phyloP scores from a whole-genome alignment of 2,797 vertebrate species.

The Distichodus sexfasciatus region DNA sequence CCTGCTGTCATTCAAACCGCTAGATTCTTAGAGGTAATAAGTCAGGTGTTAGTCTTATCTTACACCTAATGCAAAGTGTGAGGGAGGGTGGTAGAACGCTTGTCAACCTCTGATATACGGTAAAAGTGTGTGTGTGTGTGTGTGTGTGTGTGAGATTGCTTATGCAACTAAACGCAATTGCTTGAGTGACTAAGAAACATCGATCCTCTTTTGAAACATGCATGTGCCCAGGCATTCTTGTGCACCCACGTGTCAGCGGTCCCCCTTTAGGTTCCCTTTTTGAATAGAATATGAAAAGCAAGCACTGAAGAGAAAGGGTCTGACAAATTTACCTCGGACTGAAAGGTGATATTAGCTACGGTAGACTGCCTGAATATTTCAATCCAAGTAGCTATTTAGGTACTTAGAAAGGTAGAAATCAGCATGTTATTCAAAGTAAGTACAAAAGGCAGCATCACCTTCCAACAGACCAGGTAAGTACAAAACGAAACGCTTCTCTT shows the following conservation, averaged over 20 bases:
- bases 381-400: slow-evolving; percentile 64
- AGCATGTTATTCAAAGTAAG: slow-evolving; percentile 88
- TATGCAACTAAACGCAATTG: slow-evolving; percentile 32
- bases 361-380: slow-evolving; percentile 71
- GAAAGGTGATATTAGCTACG: slow-evolving; percentile 68
- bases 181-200: slow-evolving; percentile 59
- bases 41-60: slow-evolving; percentile 62
- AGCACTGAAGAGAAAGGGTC: slow-evolving; percentile 69
- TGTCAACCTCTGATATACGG: slow-evolving; percentile 75
- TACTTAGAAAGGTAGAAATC: slow-evolving; percentile 78
- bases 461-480: slow-evolving; percentile 80
- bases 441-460: slow-evolving; percentile 92
- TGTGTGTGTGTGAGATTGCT: slow-evolving; percentile 17
- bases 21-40: slow-evolving; percentile 59
- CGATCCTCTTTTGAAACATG: slow-evolving; percentile 68
- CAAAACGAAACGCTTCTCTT: slow-evolving; percentile 75
- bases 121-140: too few species aligned
- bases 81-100: slow-evolving; percentile 72
- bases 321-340: slow-evolving; percentile 64
- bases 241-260: slow-evolving; percentile 22
- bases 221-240: slow-evolving; percentile 61
- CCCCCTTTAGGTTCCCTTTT: slow-evolving; percentile 63
- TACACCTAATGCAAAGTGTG: slow-evolving; percentile 62
- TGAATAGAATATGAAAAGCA: slow-evolving; percentile 70
- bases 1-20: slow-evolving; percentile 62